phyloP scores from a whole-genome alignment of 2,113 vertebrate genomes.

The Pangasianodon hypophthalmus region DNA sequence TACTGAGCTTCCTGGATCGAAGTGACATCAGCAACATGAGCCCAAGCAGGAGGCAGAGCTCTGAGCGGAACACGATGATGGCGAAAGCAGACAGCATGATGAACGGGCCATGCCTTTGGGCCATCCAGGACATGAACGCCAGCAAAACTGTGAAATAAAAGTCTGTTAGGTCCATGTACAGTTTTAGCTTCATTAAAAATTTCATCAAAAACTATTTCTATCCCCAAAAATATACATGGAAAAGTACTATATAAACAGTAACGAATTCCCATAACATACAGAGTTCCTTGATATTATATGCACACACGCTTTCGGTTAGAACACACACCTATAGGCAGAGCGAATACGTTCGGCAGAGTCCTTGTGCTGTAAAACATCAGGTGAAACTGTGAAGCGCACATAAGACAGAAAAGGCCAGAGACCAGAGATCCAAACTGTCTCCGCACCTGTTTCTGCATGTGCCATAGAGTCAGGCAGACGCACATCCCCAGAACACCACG shows the following conservation, averaged over 20 bases:
- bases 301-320: background rate
- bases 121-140: slow-evolving; percentile 87
- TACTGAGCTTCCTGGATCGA: slow-evolving; percentile 72
- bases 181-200: background rate
- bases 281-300: background rate
- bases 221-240: background rate
- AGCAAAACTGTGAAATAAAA: slow-evolving; percentile 77
- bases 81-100: slow-evolving; percentile 86
- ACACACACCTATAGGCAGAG: slow-evolving; percentile 83
- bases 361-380: slow-evolving; percentile 96
- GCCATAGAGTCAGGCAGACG: slow-evolving; percentile 83
- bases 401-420: slow-evolving; percentile 84
- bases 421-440: slow-evolving; percentile 86
- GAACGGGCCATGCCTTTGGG: slow-evolving; percentile 78
- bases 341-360: slow-evolving; percentile 91
- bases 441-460: slow-evolving; percentile 83
- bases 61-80: slow-evolving; percentile 88
- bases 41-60: slow-evolving; percentile 87
- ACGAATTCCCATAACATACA: background rate
- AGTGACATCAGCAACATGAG: slow-evolving; percentile 82
- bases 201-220: background rate
- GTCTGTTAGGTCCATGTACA: background rate
- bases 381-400: slow-evolving; percentile 90
- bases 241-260: background rate
- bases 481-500: slow-evolving; percentile 82